Conservation (phyloP, 37 sponge, comb jelly and placozoan genomes). For the Haliclona indistincta region DNA sequence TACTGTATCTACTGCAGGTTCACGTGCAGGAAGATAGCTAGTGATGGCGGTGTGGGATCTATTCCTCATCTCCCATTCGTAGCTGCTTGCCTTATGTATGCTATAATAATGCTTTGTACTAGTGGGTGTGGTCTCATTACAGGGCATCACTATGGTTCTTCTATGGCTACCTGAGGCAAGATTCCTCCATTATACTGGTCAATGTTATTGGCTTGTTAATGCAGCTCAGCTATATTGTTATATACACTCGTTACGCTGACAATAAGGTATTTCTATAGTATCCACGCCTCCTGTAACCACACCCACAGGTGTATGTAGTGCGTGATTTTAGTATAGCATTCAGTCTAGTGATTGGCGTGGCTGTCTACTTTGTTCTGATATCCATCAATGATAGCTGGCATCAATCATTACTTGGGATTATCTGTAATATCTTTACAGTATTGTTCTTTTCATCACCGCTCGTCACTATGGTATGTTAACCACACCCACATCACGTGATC, state of each 20-base stretch:
- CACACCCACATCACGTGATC: not conserved
- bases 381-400: constrained; percentile 1
- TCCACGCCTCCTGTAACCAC: not conserved
- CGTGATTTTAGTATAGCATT: constrained; percentile 25
- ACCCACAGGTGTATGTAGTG: not conserved
- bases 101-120: not conserved
- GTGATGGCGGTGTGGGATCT: constrained; percentile 50
- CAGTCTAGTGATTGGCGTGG: constrained; percentile 12
- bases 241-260: constrained; percentile 52
- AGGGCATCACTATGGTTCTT: constrained; percentile 72
- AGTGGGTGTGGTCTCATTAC: not conserved
- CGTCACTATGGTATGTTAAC: constrained; percentile 52
- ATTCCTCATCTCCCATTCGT: constrained; percentile 71
- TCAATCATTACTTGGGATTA: constrained; percentile 43
- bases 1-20: constrained; percentile 15
- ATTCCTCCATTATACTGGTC: constrained; percentile 40
- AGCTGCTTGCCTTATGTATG: constrained; percentile 64
- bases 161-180: constrained; percentile 58
- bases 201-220: constrained; percentile 57
- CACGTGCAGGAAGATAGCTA: constrained; percentile 51
- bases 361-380: constrained; percentile 13
- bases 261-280: constrained; percentile 34
- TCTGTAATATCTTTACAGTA: constrained; percentile 71
- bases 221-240: constrained; percentile 32
- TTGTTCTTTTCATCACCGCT: constrained; percentile 76